Base-by-base conservation (phyloP, 2,888 invertebrate species). In the Parnassius apollo region DNA sequence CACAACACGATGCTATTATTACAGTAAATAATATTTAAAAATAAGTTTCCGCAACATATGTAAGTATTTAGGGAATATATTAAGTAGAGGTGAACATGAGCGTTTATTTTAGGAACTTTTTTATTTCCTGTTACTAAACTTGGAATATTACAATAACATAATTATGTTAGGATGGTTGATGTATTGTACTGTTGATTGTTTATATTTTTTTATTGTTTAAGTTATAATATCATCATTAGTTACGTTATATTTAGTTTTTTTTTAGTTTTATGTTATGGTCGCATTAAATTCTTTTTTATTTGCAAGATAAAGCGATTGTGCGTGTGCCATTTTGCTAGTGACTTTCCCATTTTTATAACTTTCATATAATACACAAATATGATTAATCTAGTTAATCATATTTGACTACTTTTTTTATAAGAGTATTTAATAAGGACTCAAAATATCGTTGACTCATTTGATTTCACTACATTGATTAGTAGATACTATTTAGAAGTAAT, bases 1-100 rank as follows among this genome's bases (percentile, higher is more conserved):
- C 72, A 62, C 66, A 68, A 66, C 62, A 69, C 61, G 68, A 9
- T 8, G 44, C 18, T 55, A 48, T 42, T 2, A 10, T 57, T 42
- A 49, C 22, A 18, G 11, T 48, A 61, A 35, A 9, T 49, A 22
- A 53, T 44, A 49, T 57, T 49, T 49, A 42, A 59, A 11, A 25
- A 45, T 42, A 11, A 49, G 13, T 49, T 49, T 53, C 22, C 13
- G 25, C 13, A 13, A 49, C 22, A 55, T 55, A 18, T 49, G 25
- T 42, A 22, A 58, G 9, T 45, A 48, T 25, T 44, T 44, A 49
- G 9, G 42, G n/a, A 54, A 44, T 22, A 49, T 35, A 54, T 44
- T 13, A 13, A 49, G 48, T 11, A 44, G 44, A 59, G 12, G 9
- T 54, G 46, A 25, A 10, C 44, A 25, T 61, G 22, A 46, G 18